Evolutionary conservation across 2,113 vertebrate genomes (phyloP).

Genomic region (Chaetorhynchus papuensis): DNA sequence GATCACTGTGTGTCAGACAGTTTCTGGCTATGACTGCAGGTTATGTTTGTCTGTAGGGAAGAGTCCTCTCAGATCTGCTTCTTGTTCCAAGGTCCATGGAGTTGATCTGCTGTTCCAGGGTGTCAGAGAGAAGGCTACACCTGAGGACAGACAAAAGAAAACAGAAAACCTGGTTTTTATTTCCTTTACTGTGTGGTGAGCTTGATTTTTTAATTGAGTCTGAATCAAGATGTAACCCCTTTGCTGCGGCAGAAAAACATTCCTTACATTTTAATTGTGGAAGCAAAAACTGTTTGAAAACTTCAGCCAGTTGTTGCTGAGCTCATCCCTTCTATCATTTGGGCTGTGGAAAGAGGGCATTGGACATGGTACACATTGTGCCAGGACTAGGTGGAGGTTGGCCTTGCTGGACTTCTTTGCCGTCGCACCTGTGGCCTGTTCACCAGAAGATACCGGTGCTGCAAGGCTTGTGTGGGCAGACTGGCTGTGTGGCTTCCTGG

Average conservation of each 20-base stretch:
- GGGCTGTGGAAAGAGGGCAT: background rate
- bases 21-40: slow-evolving; percentile 9
- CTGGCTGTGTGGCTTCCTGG: background rate
- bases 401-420: background rate
- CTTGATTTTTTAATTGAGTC: background rate
- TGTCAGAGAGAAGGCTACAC: background rate
- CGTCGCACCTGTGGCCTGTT: fast-evolving
- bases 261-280: background rate
- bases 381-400: background rate
- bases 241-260: background rate
- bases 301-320: background rate
- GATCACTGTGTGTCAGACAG: background rate
- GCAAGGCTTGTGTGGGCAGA: background rate
- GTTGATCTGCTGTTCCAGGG: background rate
- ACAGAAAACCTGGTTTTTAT: background rate
- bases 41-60: slow-evolving; percentile 24
- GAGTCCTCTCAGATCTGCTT: background rate
- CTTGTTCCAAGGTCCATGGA: background rate
- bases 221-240: background rate
- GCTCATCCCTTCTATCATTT: background rate
- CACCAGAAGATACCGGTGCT: background rate
- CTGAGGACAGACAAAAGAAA: background rate
- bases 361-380: fast-evolving
- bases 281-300: background rate
- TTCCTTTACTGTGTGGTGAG: background rate